Conservation (phyloP, 2,797 vertebrate genomes). For the Oophaga sylvatica region DNA sequence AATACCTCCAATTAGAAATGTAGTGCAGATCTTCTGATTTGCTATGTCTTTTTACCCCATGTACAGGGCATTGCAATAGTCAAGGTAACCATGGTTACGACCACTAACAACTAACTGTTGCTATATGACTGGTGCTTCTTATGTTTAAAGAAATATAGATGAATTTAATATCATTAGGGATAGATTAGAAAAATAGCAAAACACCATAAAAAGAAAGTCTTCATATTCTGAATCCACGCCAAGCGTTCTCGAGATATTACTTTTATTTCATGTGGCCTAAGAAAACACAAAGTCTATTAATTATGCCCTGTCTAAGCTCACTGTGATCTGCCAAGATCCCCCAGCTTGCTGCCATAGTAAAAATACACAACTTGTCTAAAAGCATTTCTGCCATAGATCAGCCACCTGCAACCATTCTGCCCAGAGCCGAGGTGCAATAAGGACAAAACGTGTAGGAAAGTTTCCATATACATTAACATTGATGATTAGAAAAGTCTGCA, state of each 20-base stretch:
- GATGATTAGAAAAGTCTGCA: background rate
- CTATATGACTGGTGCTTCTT: background rate
- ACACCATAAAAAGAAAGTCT: constrained; percentile 13
- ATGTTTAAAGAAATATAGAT: background rate
- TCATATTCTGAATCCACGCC: background rate
- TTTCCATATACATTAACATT: background rate
- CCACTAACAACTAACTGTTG: no score
- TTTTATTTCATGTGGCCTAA: constrained; percentile 25
- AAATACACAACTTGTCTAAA: constrained; percentile 43
- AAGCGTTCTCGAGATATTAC: background rate
- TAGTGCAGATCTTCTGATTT: no score
- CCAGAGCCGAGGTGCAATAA: constrained; percentile 16
- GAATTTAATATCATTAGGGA: background rate
- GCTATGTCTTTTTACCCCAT: no score
- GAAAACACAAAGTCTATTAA: constrained; percentile 19
- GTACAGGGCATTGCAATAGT: no score
- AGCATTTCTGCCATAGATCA: constrained; percentile 25
- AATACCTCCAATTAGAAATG: no score
- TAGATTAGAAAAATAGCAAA: background rate
- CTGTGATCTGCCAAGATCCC: constrained; percentile 23
- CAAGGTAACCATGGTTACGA: no score
- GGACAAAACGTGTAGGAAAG: background rate
- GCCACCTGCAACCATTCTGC: constrained; percentile 6
- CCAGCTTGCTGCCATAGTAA: constrained; percentile 35
- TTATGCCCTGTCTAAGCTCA: background rate